Conservation (phyloP, 2,888 invertebrate species). For the Ormyrus nitidulus region DNA sequence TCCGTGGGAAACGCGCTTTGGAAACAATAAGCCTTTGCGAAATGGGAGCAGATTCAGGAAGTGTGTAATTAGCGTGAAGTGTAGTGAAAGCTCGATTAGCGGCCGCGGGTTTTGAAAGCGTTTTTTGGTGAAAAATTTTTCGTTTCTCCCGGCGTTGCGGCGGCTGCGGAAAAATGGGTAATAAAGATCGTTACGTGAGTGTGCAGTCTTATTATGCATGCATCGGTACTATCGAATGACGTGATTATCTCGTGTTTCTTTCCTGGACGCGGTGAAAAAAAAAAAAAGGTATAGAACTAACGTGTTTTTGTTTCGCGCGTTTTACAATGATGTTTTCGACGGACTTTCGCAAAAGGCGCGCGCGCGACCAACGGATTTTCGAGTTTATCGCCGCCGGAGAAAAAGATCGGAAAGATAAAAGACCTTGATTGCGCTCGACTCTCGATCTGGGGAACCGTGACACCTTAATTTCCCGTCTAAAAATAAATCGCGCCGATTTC, state of each 20-base stretch:
- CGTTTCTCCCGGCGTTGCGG: no score
- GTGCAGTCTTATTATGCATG: constrained; percentile 41
- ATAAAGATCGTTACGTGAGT: constrained; percentile 10
- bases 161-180: no score
- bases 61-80: background rate
- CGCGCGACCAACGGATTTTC: background rate
- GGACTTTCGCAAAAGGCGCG: background rate
- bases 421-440: no score
- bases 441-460: no score
- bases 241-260: constrained; percentile 48
- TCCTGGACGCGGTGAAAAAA: constrained; percentile 26
- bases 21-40: background rate
- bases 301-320: background rate
- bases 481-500: no score
- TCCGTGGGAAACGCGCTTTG: background rate
- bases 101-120: background rate
- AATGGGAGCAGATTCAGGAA: background rate
- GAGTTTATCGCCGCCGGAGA: background rate
- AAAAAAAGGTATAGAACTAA: background rate
- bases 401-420: background rate
- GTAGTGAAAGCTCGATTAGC: constrained; percentile 8
- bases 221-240: constrained; percentile 41
- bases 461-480: no score
- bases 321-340: background rate
- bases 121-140: background rate